Evolutionary conservation across 2,888 invertebrate species (phyloP).

Genomic region (Glomeris marginata): DNA sequence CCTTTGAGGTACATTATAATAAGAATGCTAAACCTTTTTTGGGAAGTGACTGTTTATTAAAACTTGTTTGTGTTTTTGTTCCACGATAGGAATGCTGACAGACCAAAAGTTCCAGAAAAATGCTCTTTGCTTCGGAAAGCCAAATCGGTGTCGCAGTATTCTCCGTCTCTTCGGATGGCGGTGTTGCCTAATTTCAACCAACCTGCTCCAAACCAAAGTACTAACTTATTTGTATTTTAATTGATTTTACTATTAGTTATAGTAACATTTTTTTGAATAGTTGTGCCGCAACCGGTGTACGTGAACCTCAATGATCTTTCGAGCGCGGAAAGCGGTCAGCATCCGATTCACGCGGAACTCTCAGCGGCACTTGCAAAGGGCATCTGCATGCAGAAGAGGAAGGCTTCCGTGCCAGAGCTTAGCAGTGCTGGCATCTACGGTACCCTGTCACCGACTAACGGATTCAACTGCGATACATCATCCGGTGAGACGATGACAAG

Average conservation of each 20-base stretch:
- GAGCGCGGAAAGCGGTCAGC: too few relatives aligned
- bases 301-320: slow-evolving; percentile 69
- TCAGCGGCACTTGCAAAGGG: too few relatives aligned
- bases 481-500: too few relatives aligned
- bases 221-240: background rate
- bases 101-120: slow-evolving; percentile 36
- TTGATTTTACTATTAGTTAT: background rate
- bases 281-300: slow-evolving; percentile 57
- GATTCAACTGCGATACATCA: too few relatives aligned
- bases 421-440: too few relatives aligned
- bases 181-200: slow-evolving; percentile 27
- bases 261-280: slow-evolving; percentile 16
- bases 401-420: too few relatives aligned
- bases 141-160: slow-evolving; percentile 10
- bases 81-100: slow-evolving; percentile 35
- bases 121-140: slow-evolving; percentile 13
- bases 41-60: background rate
- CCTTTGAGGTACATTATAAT: too few relatives aligned
- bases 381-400: too few relatives aligned
- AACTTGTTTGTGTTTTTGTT: background rate
- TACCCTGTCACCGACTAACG: too few relatives aligned
- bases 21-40: background rate
- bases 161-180: slow-evolving; percentile 16
- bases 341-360: too few relatives aligned
- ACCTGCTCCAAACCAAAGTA: slow-evolving; percentile 28